A percentile compares a stretch with the other conserved stretches of the same genome.
Conservation (phyloP, 2,113 vertebrate genomes). For the Sakesphorus luctuosus region DNA sequence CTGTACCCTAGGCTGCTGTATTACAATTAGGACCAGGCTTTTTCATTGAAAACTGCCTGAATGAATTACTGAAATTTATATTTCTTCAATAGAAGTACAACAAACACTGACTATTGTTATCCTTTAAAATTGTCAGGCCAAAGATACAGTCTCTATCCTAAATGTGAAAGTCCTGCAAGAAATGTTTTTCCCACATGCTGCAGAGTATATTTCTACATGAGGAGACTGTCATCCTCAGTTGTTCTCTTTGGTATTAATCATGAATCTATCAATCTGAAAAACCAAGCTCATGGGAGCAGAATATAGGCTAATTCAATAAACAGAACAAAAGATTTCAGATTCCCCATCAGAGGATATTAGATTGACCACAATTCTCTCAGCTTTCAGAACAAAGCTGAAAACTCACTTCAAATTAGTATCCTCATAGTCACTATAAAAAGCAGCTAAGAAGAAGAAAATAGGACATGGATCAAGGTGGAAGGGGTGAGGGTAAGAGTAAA, state of each 20-base stretch:
- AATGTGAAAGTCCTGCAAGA: not conserved
- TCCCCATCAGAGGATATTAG: constrained; percentile 17
- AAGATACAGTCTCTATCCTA: not conserved
- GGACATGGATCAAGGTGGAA: not conserved
- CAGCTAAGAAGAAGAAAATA: not conserved
- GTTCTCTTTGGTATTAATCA: constrained; percentile 10
- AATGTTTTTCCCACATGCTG: not conserved
- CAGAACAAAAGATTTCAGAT: constrained; percentile 26
- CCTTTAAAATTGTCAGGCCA: not conserved
- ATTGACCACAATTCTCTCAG: constrained; percentile 13
- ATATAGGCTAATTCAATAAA: constrained; percentile 43
- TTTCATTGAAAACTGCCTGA: not conserved
- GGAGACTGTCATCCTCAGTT: not conserved
- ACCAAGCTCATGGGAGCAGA: not conserved
- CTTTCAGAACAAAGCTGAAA: constrained; percentile 36
- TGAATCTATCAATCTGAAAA: constrained; percentile 19
- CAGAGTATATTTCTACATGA: not conserved
- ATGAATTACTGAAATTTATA: not conserved
- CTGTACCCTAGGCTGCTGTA: not conserved
- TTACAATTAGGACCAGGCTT: not conserved
- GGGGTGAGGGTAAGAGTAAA: not conserved
- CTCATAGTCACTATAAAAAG: not conserved
- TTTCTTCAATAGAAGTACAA: not conserved
- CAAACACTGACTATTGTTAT: not conserved
- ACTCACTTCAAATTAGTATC: constrained; percentile 19